These are phyloP conservation scores for Cyclophora punctaria DNA, from an alignment of 2,888 invertebrate species.

Conservation along the genomic window DNA sequence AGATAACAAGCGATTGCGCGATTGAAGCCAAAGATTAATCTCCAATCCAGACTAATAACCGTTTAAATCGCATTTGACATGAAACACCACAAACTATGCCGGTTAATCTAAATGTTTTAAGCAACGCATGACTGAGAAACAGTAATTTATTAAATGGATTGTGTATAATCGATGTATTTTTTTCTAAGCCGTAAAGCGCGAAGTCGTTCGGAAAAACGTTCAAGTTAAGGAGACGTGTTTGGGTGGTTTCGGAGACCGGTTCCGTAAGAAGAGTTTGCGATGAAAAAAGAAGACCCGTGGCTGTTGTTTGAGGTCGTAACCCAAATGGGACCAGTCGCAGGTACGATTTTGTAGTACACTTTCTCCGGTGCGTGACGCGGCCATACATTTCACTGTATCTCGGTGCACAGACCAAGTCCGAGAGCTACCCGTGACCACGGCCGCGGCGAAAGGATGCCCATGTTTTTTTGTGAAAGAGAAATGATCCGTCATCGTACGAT, in stretches of 20 bases:
- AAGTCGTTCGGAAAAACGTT: constrained; percentile 22
- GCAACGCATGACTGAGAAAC: constrained; percentile 10
- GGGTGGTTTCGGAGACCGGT: constrained; percentile 29
- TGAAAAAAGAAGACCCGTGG: constrained; percentile 49
- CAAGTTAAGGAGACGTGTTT: constrained; percentile 22
- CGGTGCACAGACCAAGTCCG: constrained; percentile 22
- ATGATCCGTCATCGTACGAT: background rate
- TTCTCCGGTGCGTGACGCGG: constrained; percentile 67
- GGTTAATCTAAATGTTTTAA: constrained; percentile 12
- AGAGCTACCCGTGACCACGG: constrained; percentile 5
- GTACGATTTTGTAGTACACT: constrained; percentile 67
- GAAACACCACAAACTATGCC: background rate
- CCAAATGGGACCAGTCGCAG: constrained; percentile 68
- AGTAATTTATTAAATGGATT: constrained; percentile 15
- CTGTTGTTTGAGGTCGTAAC: constrained; percentile 67
- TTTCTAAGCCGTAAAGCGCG: constrained; percentile 23
- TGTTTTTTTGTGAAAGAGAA: constrained; percentile 8
- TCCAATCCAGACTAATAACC: constrained; percentile 8
- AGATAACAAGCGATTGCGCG: background rate
- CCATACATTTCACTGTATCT: constrained; percentile 50
- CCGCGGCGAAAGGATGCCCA: constrained; percentile 12
- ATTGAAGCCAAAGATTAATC: background rate
- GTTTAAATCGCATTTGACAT: constrained; percentile 7
- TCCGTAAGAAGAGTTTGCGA: constrained; percentile 27
- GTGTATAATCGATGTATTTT: constrained; percentile 20